phyloP scores from a whole-genome alignment of 2,113 vertebrate species.

The Otolemur garnettii region DNA sequence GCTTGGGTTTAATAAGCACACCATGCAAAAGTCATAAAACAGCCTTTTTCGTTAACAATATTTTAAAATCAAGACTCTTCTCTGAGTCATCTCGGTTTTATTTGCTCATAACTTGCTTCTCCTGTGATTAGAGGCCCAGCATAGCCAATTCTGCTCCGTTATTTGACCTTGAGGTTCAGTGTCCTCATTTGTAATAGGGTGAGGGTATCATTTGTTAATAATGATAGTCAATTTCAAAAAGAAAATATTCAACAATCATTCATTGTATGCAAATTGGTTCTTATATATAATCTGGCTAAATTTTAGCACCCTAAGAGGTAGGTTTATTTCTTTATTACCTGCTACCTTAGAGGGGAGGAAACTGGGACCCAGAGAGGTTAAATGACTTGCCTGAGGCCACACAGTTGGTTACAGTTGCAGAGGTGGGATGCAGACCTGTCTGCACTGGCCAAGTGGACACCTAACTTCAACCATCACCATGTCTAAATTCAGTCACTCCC shows the following conservation, averaged over 20 bases:
- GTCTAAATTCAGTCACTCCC: accelerated
- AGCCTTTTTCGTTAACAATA: slow-evolving; percentile 54
- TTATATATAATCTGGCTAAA: background rate
- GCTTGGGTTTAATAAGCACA: slow-evolving; percentile 73
- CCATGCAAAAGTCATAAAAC: slow-evolving; percentile 36
- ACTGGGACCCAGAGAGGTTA: background rate
- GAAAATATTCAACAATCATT: background rate
- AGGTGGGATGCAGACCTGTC: background rate
- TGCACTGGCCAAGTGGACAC: background rate
- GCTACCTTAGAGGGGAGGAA: background rate
- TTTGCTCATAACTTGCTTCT: slow-evolving; percentile 67
- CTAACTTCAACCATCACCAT: background rate
- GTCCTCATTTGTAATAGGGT: background rate
- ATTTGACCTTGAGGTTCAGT: slow-evolving; percentile 38
- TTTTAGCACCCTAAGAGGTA: background rate
- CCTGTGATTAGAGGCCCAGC: background rate
- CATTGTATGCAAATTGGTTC: background rate
- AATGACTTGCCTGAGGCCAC: background rate
- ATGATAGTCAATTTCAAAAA: background rate
- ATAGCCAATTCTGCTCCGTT: background rate
- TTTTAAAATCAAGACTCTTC: slow-evolving; percentile 69
- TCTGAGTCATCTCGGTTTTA: slow-evolving; percentile 65
- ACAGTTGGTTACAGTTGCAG: background rate
- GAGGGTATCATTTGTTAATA: background rate
- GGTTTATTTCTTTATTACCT: background rate